phyloP scores from a whole-genome alignment of 2,113 vertebrate genomes.

The Actinemys pallida region DNA sequence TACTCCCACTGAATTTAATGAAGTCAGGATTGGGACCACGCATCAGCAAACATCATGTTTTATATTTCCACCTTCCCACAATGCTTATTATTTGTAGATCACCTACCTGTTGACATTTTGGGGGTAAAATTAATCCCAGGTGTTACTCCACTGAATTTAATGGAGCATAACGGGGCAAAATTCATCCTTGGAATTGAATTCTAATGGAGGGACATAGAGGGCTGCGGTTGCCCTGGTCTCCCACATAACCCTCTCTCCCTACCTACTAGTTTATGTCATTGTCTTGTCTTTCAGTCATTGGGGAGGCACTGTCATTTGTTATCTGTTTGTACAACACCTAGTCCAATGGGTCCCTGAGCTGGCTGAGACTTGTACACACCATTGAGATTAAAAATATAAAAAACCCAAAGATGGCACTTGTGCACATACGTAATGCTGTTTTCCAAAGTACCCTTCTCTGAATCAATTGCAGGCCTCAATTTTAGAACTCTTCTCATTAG shows the following conservation, averaged over 20 bases:
- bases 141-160: neutral
- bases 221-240: accelerated
- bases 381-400: too few relatives aligned
- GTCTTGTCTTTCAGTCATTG: accelerated
- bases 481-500: neutral
- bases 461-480: accelerated
- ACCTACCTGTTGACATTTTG: accelerated
- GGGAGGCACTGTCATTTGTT: neutral
- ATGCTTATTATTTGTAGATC: neutral
- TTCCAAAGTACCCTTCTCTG: neutral
- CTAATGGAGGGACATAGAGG: neutral
- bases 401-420: neutral
- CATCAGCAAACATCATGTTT: neutral
- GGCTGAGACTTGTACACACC: accelerated
- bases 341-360: accelerated
- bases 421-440: neutral
- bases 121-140: neutral
- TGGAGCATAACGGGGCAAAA: neutral
- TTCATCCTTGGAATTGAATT: neutral
- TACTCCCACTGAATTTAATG: neutral
- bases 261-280: neutral
- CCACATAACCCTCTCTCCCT: accelerated
- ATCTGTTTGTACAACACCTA: neutral
- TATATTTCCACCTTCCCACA: neutral
- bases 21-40: accelerated